Conservation (phyloP, 2,113 vertebrate genomes). For the Microtus montanus region DNA sequence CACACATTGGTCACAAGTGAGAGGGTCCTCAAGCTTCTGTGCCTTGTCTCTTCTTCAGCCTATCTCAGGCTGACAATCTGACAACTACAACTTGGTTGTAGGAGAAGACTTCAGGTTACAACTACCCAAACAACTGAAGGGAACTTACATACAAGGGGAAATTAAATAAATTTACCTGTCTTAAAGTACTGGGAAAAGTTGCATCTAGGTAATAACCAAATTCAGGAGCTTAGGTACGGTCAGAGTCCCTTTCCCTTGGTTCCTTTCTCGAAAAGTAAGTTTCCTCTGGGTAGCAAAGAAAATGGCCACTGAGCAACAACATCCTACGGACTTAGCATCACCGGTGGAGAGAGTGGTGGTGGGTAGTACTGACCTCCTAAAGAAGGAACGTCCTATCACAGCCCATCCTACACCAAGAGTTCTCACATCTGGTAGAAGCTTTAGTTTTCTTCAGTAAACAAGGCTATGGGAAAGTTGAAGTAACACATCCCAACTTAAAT, state of each 20-base stretch:
- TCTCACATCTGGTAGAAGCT: neutral
- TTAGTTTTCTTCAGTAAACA: conserved; percentile 30
- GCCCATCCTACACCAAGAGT: neutral
- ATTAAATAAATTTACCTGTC: neutral
- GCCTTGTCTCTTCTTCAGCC: neutral
- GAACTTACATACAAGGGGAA: conserved; percentile 6
- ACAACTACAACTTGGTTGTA: neutral
- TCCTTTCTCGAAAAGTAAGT: conserved; percentile 19
- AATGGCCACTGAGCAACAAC: neutral
- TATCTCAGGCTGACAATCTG: neutral
- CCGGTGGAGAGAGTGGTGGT: neutral
- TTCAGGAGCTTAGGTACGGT: neutral
- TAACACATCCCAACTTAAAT: neutral
- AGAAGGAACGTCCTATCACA: neutral
- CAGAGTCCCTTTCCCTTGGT: neutral
- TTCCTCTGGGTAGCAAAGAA: neutral
- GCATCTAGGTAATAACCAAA: neutral
- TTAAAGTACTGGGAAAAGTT: neutral
- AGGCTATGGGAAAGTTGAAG: neutral
- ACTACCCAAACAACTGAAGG: neutral
- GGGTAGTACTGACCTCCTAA: neutral
- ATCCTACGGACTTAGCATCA: neutral
- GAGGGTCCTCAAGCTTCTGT: neutral
- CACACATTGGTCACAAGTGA: neutral
- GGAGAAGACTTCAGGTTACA: neutral